Evolutionary conservation across 2,888 invertebrate species (phyloP).

Genomic region (Leucozona laternaria): DNA sequence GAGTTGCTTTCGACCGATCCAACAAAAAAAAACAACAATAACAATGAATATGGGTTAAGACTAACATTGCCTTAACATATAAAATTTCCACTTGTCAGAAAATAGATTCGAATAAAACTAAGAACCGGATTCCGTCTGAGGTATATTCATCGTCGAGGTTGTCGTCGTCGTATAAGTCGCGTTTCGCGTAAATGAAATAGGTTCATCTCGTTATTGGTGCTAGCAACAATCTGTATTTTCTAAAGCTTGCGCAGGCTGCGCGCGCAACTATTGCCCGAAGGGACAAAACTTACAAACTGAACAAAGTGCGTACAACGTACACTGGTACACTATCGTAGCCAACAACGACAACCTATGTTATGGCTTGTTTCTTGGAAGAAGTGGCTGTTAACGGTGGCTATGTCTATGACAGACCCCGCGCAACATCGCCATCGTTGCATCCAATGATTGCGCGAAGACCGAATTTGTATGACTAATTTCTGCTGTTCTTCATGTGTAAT

Average conservation of each 20-base stretch:
- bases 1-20: constrained; percentile 17
- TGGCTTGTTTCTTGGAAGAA: constrained; percentile 42
- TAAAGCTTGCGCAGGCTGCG: background rate
- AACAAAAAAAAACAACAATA: constrained; percentile 32
- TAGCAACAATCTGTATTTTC: constrained; percentile 7
- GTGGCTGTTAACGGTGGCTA: constrained; percentile 9
- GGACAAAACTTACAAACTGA: constrained; percentile 34
- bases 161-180: background rate
- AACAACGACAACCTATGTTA: constrained; percentile 32
- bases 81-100: constrained; percentile 43
- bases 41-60: constrained; percentile 67
- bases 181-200: constrained; percentile 34
- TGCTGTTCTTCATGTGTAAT: constrained; percentile 46
- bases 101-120: constrained; percentile 47
- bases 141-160: constrained; percentile 40
- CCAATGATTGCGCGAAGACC: constrained; percentile 51
- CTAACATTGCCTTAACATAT: constrained; percentile 21
- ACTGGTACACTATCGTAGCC: constrained; percentile 29
- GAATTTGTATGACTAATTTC: constrained; percentile 71
- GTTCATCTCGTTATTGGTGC: constrained; percentile 32
- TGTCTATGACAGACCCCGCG: constrained; percentile 16
- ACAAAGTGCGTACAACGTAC: constrained; percentile 43
- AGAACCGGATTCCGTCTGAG: constrained; percentile 60
- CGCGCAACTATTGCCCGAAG: constrained; percentile 43
- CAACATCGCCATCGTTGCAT: constrained; percentile 23